Percentiles rank a stretch among this genome's conserved stretches.
phyloP scores from a whole-genome alignment of 2,113 vertebrate genomes.

The Notiomystis cincta region DNA sequence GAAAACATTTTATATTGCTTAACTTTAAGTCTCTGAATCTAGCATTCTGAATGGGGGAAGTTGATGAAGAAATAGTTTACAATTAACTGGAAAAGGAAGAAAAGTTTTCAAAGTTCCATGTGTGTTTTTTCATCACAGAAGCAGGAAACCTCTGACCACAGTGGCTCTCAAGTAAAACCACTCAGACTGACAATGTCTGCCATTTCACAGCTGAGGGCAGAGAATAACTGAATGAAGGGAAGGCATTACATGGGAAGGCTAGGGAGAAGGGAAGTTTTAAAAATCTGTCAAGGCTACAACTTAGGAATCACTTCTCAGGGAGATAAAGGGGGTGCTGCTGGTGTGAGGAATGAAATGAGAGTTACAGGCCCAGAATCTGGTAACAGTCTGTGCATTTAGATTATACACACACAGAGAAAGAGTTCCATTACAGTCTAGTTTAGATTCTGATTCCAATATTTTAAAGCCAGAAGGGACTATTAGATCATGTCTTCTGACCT shows the following conservation, averaged over 20 bases:
- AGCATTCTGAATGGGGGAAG: not conserved
- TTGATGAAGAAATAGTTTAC: not conserved
- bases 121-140: not conserved
- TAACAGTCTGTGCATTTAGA: not conserved
- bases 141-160: not conserved
- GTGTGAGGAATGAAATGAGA: not conserved
- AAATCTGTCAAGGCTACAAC: not conserved
- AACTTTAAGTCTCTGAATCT: not conserved
- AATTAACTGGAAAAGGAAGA: not conserved
- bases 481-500: not conserved
- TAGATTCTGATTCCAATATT: not conserved
- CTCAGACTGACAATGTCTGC: not conserved
- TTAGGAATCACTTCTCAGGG: not conserved
- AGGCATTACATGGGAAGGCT: fast-evolving
- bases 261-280: not conserved
- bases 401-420: not conserved
- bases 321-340: not conserved
- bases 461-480: not conserved
- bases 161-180: not conserved
- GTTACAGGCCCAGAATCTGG: not conserved
- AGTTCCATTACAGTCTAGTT: not conserved
- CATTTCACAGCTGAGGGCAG: not conserved
- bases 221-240: not conserved
- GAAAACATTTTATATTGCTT: not conserved
- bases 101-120: not conserved